Conservation (phyloP, 2,888 invertebrate genomes). For the Ormyrus nitidulus region DNA sequence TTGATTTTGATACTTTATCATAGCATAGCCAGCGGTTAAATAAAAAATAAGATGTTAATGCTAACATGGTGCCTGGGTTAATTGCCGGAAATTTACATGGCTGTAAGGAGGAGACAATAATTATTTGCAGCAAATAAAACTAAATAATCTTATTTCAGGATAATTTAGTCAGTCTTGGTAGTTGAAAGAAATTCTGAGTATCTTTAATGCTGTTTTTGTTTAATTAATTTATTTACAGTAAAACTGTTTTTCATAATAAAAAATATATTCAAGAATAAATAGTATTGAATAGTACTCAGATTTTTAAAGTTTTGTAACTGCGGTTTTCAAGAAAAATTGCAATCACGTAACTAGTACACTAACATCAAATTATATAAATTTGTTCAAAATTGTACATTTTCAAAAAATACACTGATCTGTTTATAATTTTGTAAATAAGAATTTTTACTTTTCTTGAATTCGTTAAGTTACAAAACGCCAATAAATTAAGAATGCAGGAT, state of each 20-base stretch:
- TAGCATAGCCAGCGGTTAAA: constrained; percentile 62
- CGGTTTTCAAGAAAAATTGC: constrained; percentile 31
- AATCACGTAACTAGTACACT: too few species aligned
- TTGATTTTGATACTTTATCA: constrained; percentile 58
- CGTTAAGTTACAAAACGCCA: constrained; percentile 6
- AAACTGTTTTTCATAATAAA: constrained; percentile 3
- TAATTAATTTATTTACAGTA: neutral
- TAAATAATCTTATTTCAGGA: constrained; percentile 51
- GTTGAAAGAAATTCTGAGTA: constrained; percentile 24
- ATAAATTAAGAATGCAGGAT: constrained; percentile 9
- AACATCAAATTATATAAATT: too few species aligned
- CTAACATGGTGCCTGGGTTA: constrained; percentile 72
- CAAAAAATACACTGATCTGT: too few species aligned
- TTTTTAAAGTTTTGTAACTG: constrained; percentile 37
- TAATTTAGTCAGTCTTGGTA: constrained; percentile 32
- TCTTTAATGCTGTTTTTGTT: constrained; percentile 38
- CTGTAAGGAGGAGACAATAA: constrained; percentile 47
- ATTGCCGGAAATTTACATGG: constrained; percentile 57
- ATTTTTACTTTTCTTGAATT: constrained; percentile 8
- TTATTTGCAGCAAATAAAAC: constrained; percentile 41
- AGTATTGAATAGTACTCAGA: constrained; percentile 25
- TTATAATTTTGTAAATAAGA: constrained; percentile 9
- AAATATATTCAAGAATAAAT: neutral
- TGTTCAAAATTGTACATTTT: too few species aligned
- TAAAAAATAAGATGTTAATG: constrained; percentile 59